Evolutionary conservation across 2,797 vertebrate genomes (phyloP).

Genomic region (Cyprinodon diabolis): DNA sequence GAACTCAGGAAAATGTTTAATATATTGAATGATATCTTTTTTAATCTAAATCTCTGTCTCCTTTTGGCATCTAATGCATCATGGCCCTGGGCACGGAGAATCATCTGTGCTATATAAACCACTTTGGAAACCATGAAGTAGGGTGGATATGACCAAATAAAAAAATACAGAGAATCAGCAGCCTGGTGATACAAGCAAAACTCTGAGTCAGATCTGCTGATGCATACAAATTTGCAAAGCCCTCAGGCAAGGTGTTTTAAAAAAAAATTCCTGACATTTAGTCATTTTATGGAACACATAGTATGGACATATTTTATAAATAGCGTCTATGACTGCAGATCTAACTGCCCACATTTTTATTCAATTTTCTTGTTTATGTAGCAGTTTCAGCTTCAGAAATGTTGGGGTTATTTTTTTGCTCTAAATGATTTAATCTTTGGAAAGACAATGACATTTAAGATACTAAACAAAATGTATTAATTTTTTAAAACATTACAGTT

Average conservation of each 20-base stretch:
- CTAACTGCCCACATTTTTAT: not conserved
- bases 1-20: not conserved
- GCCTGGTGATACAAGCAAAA: not conserved
- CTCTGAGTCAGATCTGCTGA: conserved; percentile 12
- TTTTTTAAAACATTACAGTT: conserved; percentile 4
- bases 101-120: not conserved
- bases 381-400: not conserved
- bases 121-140: conserved; percentile 10
- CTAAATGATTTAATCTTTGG: conserved; percentile 21
- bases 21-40: not conserved
- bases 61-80: conserved; percentile 7
- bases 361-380: not conserved
- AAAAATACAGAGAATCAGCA: conserved; percentile 1
- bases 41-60: not conserved
- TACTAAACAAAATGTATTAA: conserved; percentile 20
- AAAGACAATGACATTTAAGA: conserved; percentile 33
- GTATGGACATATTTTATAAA: not conserved
- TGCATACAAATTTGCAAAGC: not conserved
- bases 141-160: not conserved
- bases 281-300: not conserved
- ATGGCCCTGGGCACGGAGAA: not conserved
- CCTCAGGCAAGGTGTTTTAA: not conserved
- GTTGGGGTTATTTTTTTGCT: not conserved
- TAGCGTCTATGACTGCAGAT: not conserved
- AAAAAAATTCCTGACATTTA: conserved; percentile 11